Conservation (phyloP, 2,888 invertebrate species). For the Lasioglossum marginatum region DNA sequence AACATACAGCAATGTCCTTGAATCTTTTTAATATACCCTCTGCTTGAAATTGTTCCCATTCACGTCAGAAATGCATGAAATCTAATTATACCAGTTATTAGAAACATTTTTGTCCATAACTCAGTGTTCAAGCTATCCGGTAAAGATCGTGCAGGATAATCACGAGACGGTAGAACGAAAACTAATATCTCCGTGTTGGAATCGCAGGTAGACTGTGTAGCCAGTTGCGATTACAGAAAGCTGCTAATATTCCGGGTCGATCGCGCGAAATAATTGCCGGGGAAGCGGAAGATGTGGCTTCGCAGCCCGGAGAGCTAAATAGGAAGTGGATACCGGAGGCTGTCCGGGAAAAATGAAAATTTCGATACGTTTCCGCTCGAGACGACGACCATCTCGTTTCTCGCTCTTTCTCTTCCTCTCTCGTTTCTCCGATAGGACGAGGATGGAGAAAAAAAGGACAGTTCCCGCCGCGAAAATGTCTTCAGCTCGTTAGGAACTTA, state of each 20-base stretch:
- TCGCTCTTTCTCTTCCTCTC: neutral
- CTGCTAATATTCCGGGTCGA: slow-evolving; percentile 5
- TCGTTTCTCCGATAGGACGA: slow-evolving; percentile 22
- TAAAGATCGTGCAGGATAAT: neutral
- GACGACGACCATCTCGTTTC: neutral
- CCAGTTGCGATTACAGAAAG: neutral
- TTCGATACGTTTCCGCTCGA: slow-evolving; percentile 28
- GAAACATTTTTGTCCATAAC: neutral
- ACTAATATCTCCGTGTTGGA: neutral
- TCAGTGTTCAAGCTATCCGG: neutral
- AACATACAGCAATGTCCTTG: neutral
- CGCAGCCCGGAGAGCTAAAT: neutral
- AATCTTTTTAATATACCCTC: neutral
- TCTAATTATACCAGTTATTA: neutral
- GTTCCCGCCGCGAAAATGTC: slow-evolving; percentile 66
- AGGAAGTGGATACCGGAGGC: neutral
- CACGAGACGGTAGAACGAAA: neutral
- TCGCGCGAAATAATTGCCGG: slow-evolving; percentile 3
- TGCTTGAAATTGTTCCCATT: neutral
- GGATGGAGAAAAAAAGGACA: neutral
- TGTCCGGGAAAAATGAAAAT: slow-evolving; percentile 29
- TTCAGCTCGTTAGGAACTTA: slow-evolving; percentile 72
- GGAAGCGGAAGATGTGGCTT: neutral
- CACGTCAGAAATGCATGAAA: neutral
- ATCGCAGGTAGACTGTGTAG: neutral